Percentiles rank a stretch among this genome's conserved stretches.
Evolutionary conservation across 64 coral and sea anemone genomes (phyloP).

Genomic region (Anthopleura sola): DNA sequence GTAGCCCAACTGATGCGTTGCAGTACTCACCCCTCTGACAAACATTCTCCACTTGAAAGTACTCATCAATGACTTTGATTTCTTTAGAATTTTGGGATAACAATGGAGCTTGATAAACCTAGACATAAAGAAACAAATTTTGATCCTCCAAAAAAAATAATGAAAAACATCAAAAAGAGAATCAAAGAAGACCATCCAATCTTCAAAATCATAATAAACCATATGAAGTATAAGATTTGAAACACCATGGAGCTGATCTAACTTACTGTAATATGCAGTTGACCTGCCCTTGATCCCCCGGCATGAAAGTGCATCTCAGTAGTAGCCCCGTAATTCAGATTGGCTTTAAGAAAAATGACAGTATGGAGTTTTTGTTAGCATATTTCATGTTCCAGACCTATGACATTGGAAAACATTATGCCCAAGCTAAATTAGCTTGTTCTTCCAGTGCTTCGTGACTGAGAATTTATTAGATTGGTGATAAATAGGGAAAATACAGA

Average conservation of each 20-base stretch:
- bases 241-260: too few relatives aligned
- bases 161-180: too few relatives aligned
- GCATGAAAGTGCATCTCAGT: slow-evolving; percentile 49
- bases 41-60: slow-evolving; percentile 13
- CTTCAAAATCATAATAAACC: too few relatives aligned
- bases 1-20: background rate
- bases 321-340: slow-evolving; percentile 11
- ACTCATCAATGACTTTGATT: background rate
- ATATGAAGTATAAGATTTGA: too few relatives aligned
- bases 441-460: too few relatives aligned
- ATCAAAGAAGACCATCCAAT: too few relatives aligned
- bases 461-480: too few relatives aligned
- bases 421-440: too few relatives aligned
- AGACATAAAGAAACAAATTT: background rate
- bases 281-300: background rate
- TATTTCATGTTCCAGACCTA: background rate
- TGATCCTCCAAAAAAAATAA: too few relatives aligned
- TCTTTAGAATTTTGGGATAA: background rate
- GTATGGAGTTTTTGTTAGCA: background rate
- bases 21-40: background rate
- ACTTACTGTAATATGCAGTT: slow-evolving; percentile 51
- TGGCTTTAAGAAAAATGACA: slow-evolving; percentile 3
- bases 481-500: too few relatives aligned
- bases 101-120: background rate
- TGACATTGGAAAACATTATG: too few relatives aligned